Evolutionary conservation across 2,113 vertebrate genomes (phyloP).

Genomic region (Climacteris rufus): DNA sequence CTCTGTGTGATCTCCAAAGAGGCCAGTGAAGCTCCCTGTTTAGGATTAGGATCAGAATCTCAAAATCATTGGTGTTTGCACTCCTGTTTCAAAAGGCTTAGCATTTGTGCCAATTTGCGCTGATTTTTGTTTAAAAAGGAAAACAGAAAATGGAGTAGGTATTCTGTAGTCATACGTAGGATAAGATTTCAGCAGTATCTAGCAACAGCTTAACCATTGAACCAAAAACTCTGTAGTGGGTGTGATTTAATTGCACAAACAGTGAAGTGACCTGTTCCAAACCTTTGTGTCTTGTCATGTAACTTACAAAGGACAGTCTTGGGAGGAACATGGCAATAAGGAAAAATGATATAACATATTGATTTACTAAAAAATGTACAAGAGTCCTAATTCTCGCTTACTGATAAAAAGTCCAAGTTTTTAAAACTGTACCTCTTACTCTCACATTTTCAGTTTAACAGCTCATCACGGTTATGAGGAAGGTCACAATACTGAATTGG

Average conservation of each 20-base stretch:
- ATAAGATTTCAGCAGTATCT: neutral
- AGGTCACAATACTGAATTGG: neutral
- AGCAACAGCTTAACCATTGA: neutral
- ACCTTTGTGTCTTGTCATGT: neutral
- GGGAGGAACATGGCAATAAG: neutral
- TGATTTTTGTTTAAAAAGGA: neutral
- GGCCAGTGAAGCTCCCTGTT: neutral
- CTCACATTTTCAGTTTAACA: neutral
- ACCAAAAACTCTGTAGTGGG: neutral
- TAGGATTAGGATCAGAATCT: neutral
- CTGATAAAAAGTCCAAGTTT: neutral
- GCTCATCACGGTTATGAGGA: neutral
- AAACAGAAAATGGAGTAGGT: neutral
- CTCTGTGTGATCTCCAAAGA: neutral
- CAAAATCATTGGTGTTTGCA: neutral
- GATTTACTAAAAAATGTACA: neutral
- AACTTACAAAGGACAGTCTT: neutral
- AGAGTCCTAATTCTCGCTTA: neutral
- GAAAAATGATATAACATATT: neutral
- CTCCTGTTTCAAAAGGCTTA: neutral
- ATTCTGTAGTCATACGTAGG: neutral
- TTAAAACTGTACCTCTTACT: neutral
- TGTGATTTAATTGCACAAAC: neutral
- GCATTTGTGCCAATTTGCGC: neutral
- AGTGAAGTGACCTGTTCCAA: neutral